Conservation (phyloP, 2,113 vertebrate species). For the Oncorhynchus clarkii region DNA sequence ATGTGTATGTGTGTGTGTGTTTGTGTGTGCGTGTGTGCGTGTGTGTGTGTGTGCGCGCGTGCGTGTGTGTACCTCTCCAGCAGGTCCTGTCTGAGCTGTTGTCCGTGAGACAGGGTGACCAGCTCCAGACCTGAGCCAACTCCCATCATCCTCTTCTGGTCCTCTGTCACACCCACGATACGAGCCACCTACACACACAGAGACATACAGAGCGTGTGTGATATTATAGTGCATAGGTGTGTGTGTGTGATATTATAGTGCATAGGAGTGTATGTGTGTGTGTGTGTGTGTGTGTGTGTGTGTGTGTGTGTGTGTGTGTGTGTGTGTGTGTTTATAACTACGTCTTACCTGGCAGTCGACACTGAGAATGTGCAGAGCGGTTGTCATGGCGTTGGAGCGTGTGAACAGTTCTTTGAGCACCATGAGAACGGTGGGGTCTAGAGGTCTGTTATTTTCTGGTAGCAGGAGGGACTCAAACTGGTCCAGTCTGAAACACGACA, state of each 20-base stretch:
- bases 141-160: slow-evolving; percentile 79
- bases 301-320: background rate
- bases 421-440: slow-evolving; percentile 75
- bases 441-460: slow-evolving; percentile 78
- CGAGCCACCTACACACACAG: slow-evolving; percentile 72
- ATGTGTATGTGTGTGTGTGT: background rate
- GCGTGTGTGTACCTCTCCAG: slow-evolving; percentile 76
- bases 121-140: slow-evolving; percentile 85
- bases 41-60: background rate
- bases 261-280: too few relatives aligned
- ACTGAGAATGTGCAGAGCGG: slow-evolving; percentile 80
- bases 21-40: background rate
- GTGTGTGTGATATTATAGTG: too few relatives aligned
- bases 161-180: slow-evolving; percentile 74
- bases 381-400: slow-evolving; percentile 63
- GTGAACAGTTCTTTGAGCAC: slow-evolving; percentile 76
- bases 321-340: background rate
- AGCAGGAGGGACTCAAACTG: slow-evolving; percentile 76
- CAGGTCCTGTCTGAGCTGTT: slow-evolving; percentile 79
- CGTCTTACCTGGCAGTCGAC: slow-evolving; percentile 80
- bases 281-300: too few relatives aligned
- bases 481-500: slow-evolving; percentile 69
- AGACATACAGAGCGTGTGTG: background rate
- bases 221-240: background rate
- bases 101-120: slow-evolving; percentile 82